Conservation (phyloP, 2,797 vertebrate species). For the Argyrosomus regius region DNA sequence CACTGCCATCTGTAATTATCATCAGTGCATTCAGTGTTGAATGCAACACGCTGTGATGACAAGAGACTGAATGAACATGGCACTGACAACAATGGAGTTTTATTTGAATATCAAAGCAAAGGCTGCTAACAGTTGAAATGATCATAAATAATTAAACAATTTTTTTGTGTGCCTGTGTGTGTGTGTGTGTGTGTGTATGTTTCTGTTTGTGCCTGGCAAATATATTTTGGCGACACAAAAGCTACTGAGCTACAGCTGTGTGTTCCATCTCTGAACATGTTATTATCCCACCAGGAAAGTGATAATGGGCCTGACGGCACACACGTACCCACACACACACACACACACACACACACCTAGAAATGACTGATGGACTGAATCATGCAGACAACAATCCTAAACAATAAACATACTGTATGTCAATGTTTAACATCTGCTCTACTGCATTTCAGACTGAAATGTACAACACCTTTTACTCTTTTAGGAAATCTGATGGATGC, state of each 20-base stretch:
- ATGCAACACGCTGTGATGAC: slow-evolving; percentile 4
- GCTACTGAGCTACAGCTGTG: background rate
- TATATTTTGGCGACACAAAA: slow-evolving; percentile 22
- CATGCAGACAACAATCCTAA: background rate
- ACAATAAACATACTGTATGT: background rate
- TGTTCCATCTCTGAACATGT: slow-evolving; percentile 1
- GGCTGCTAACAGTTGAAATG: background rate
- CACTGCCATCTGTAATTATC: slow-evolving; percentile 31
- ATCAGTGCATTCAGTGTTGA: slow-evolving; percentile 17
- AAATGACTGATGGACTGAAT: background rate
- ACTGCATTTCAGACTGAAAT: background rate
- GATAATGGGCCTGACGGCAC: background rate
- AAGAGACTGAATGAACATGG: background rate
- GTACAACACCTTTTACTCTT: background rate
- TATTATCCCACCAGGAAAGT: slow-evolving; percentile 17
- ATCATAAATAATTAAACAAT: background rate
- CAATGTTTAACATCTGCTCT: background rate
- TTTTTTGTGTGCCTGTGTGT: background rate
- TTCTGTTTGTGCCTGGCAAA: background rate
- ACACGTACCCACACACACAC: background rate
- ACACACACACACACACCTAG: background rate
- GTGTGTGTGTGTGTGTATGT: background rate
- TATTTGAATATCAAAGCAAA: slow-evolving; percentile 22
- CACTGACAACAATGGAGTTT: background rate
- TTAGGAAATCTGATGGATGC: background rate